Evolutionary conservation across 2,113 vertebrate species (phyloP), one percentile per base, ranked within the genome.

Genomic region (Nesogale talazaci): DNA sequence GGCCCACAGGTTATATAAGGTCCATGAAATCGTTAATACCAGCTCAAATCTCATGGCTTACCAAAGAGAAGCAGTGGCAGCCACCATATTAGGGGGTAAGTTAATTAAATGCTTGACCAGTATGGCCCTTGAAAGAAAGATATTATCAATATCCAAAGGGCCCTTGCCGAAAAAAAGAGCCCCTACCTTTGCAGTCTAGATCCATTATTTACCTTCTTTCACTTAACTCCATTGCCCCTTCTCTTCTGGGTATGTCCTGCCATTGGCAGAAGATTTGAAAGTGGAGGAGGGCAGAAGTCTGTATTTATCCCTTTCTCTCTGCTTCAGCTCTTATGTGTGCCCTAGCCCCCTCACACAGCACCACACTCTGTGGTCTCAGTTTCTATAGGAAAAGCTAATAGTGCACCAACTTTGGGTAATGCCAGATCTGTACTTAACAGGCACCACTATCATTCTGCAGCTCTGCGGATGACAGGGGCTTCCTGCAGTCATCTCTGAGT

Each of bases 201-300:
- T 83, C 40, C 19, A 65, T 83, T 72, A 14, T 93, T 81, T 92
- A 34, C 38, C 85, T 91, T 88, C 36, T 93, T 72, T 27, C 57
- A 1, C 34, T 93, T 72, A 69, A 42, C 23, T 67, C 38, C 89
- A 2, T 74, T 72, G 81, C 6, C 36, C 74, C 56, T 34, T 90
- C 46, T 31, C 23, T 38, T 72, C 74, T 36, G 65, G 65, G 34
- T 11, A 57, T 17, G 36, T 56, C 77, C 19, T 56, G 40, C 38
- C n/a, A 23, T 38, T 61, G 59, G 59, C 22, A 16, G 59, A 59
- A 59, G 57, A 61, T 61, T 16, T 20, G 59, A 61, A 23, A 29
- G 36, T 27, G 10, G 59, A 52, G 22, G n/a, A 89, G 29, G 46
- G 91, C 78, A 83, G 46, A 34, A 59, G 29, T 38, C 11, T 72